Evolutionary conservation across 2,113 vertebrate genomes (phyloP), one percentile per base, ranked within the genome.

Genomic region (Chaetura pelagica): DNA sequence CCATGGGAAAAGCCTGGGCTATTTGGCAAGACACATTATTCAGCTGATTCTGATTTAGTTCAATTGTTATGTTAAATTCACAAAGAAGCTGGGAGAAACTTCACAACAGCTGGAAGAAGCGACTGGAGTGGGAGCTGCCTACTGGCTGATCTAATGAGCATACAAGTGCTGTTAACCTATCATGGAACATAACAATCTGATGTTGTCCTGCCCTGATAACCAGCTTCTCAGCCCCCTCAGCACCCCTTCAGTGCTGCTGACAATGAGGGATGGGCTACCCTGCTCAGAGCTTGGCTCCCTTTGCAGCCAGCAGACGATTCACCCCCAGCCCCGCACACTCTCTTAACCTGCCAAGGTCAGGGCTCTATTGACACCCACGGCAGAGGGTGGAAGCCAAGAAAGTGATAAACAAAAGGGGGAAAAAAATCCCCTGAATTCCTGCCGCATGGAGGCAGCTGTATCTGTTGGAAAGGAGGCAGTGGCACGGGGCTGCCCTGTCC

Each of bases 351-450:
- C 22, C 1, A 11, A 57, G 55, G 4, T 17, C 83, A 16, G 81
- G 63, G 10, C 35, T 29, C 82, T 7, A 0, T 1, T 10, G 12
- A 5, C 0, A 1, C 2, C 1, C 58, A 2, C 0, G 0, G 38
- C 2, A 2, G 2, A 24, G 57, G 55, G n/a, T 12, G 23, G 10
- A 3, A 42, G 54, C 42, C 58, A 30, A 34, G 32, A 12, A 27
- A 75, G 48, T 24, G 1, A 1, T 0, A 51, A 52, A 71, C 17
- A 10, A 32, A 73, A 35, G 7, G 27, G 69, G 30, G 5, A 46
- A 48, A 55, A 46, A 48, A 55, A 35, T 7, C 10, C 57, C 10
- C 42, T 3, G 9, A 6, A 6, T 29, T 32, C 24, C 84, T 11
- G 21, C 8, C 8, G 35, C 32, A 11, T 0, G 6, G 27, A 62